These are phyloP conservation scores for Paradoxurus hermaphroditus DNA, from an alignment of 2,113 vertebrate genomes.

Conservation along the genomic window DNA sequence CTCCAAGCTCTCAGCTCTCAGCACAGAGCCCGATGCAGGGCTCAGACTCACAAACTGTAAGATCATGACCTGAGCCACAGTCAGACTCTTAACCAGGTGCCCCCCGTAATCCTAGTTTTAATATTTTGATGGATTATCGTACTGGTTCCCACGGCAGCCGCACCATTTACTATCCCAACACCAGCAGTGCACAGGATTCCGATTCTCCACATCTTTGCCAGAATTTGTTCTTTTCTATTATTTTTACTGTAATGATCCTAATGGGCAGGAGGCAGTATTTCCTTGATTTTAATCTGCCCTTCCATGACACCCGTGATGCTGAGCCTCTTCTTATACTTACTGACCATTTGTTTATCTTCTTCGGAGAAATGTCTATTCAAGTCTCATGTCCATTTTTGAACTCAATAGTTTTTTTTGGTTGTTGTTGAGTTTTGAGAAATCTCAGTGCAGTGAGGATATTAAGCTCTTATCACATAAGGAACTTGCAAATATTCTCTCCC, in stretches of 20 bases:
- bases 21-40: too few relatives aligned
- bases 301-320: background rate
- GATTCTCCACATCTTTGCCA: background rate
- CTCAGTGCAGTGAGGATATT: background rate
- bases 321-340: too few relatives aligned
- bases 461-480: background rate
- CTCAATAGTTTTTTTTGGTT: background rate
- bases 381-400: background rate
- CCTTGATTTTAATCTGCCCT: background rate
- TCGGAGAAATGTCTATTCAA: background rate
- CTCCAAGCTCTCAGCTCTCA: too few relatives aligned
- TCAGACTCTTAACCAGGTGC: too few relatives aligned
- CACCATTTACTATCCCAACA: background rate
- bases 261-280: background rate
- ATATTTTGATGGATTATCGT: background rate
- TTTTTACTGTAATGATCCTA: background rate
- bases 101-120: background rate
- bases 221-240: background rate
- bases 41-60: too few relatives aligned
- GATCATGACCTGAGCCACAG: too few relatives aligned
- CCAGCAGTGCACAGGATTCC: background rate
- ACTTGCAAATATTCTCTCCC: background rate
- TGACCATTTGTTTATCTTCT: too few relatives aligned
- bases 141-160: background rate
- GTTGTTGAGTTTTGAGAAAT: background rate